A percentile compares a stretch with the other conserved stretches of the same genome.
These are phyloP conservation scores for Montipora cactus DNA, from an alignment of 64 coral and sea anemone species.

Conservation along the genomic window DNA sequence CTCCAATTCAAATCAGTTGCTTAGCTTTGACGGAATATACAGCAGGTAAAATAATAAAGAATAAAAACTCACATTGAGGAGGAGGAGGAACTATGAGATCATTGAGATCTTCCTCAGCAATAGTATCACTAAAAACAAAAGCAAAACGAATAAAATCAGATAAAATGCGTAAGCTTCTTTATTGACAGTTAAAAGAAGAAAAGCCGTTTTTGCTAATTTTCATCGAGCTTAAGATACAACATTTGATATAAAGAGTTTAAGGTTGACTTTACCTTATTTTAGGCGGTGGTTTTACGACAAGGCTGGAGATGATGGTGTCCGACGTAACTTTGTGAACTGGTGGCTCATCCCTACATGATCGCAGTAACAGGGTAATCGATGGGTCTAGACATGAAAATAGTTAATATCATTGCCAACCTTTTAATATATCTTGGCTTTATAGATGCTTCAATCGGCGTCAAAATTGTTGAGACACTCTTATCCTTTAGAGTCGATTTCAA, in stretches of 20 bases:
- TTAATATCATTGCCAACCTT: not conserved
- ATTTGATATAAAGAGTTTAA: too few relatives aligned
- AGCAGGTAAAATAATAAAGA: not conserved
- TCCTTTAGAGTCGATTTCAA: too few relatives aligned
- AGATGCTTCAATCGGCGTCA: too few relatives aligned
- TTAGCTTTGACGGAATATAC: too few relatives aligned
- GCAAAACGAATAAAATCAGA: not conserved
- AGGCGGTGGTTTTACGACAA: constrained; percentile 85
- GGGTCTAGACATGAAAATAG: constrained; percentile 65
- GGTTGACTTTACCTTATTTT: constrained; percentile 80
- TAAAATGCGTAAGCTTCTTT: too few relatives aligned
- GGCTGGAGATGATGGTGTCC: constrained; percentile 88
- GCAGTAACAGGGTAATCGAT: constrained; percentile 82
- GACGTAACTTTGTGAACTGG: constrained; percentile 88
- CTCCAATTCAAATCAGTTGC: too few relatives aligned
- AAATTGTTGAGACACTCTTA: too few relatives aligned
- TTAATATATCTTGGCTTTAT: too few relatives aligned
- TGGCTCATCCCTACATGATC: constrained; percentile 85
- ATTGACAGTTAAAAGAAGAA: too few relatives aligned
- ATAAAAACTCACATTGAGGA: constrained; percentile 74
- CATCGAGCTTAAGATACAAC: too few relatives aligned
- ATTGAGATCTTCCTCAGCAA: constrained; percentile 79
- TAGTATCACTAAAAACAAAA: constrained; percentile 76
- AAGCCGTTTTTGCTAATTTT: too few relatives aligned
- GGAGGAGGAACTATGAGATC: constrained; percentile 93